Conservation (phyloP, 2,113 vertebrate species). For the Sander lucioperca region DNA sequence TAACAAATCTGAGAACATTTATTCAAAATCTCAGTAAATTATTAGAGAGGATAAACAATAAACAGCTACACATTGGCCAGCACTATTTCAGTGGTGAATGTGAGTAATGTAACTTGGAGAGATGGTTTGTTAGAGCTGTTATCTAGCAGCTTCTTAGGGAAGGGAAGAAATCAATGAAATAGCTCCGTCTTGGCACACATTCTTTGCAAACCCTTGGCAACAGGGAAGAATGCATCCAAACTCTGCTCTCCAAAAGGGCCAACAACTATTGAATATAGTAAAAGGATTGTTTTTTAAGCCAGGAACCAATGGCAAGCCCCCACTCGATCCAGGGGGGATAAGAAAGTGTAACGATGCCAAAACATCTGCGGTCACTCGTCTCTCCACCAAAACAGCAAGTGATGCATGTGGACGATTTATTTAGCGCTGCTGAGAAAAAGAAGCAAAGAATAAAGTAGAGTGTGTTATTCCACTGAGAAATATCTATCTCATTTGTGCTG, state of each 20-base stretch:
- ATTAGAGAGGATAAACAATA: neutral
- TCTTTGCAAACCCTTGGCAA: conserved; percentile 67
- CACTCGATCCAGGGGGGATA: conserved; percentile 48
- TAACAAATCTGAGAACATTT: neutral
- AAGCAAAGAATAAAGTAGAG: conserved; percentile 15
- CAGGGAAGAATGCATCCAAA: conserved; percentile 65
- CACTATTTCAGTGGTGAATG: neutral
- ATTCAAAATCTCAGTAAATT: neutral
- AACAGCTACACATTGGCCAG: neutral
- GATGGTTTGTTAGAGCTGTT: conserved; percentile 18
- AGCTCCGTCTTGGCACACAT: conserved; percentile 50
- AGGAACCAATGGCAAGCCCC: conserved; percentile 57
- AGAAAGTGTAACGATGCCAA: conserved; percentile 53
- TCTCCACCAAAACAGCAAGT: conserved; percentile 35
- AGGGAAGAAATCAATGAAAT: conserved; percentile 45
- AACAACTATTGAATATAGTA: conserved; percentile 64
- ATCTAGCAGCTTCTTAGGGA: conserved; percentile 36
- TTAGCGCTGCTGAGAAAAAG: conserved; percentile 32
- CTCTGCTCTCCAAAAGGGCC: conserved; percentile 51
- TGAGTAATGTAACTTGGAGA: conserved; percentile 22
- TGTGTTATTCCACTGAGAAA: conserved; percentile 30
- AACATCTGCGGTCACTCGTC: conserved; percentile 61
- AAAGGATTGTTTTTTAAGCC: conserved; percentile 72
- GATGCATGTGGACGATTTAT: conserved; percentile 27
- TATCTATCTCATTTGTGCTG: conserved; percentile 29